A percentile compares a stretch with the other conserved stretches of the same genome.
Conservation (phyloP, 1,140 invertebrate species). For the Drosophila guanche region DNA sequence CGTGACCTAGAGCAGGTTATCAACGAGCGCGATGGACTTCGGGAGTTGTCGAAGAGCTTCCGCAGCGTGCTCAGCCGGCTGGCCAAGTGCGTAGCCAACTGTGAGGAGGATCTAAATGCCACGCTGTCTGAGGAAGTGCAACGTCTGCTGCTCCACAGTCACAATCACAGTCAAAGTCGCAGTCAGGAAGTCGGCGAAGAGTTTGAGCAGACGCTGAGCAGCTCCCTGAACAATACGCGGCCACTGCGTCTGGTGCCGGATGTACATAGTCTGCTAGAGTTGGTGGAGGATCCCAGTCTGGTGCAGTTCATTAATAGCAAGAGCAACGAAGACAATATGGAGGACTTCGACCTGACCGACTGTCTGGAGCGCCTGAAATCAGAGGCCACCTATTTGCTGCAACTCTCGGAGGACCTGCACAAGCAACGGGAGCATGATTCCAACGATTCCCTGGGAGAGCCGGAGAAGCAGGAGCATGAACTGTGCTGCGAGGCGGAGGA, state of each 20-base stretch:
- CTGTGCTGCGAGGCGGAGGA: constrained; percentile 74
- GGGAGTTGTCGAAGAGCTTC: constrained; percentile 77
- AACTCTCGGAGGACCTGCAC: constrained; percentile 84
- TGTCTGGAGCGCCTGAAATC: constrained; percentile 87
- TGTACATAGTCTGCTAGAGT: constrained; percentile 86
- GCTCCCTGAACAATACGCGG: constrained; percentile 56
- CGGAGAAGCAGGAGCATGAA: constrained; percentile 75
- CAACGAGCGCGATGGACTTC: constrained; percentile 84
- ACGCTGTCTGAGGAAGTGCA: constrained; percentile 88
- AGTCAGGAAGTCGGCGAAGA: constrained; percentile 63
- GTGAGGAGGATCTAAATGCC: constrained; percentile 91
- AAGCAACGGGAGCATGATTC: constrained; percentile 27
- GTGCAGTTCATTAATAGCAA: constrained; percentile 78
- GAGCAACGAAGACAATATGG: constrained; percentile 72
- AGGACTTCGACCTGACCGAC: constrained; percentile 85
- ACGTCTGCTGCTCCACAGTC: constrained; percentile 63
- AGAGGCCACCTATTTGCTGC: constrained; percentile 88
- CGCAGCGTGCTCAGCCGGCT: constrained; percentile 86
- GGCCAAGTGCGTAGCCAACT: constrained; percentile 88
- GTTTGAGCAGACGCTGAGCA: constrained; percentile 54
- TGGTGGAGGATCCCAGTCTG: constrained; percentile 81
- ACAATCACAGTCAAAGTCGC: constrained; percentile 52
- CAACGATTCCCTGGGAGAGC: constrained; percentile 47
- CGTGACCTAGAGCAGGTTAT: constrained; percentile 85
- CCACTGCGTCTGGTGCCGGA: constrained; percentile 87